These are phyloP conservation scores for Scaptomyza polygonia DNA, from an alignment of 2,888 invertebrate genomes.

Conservation along the genomic window DNA sequence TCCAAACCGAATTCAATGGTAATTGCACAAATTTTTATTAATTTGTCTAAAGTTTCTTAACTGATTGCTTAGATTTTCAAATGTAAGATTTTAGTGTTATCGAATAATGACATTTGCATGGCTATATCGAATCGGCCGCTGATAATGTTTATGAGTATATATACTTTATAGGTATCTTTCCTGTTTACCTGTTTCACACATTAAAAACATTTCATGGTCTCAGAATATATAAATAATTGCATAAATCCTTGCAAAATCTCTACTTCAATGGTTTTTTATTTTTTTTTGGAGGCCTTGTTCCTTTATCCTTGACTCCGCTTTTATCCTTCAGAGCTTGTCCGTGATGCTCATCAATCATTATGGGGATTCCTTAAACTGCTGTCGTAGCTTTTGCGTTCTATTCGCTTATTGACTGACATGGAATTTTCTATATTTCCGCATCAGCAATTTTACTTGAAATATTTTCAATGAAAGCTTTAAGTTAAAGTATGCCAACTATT, in stretches of 20 bases:
- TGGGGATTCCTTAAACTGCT: conserved; percentile 12
- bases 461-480: conserved; percentile 2
- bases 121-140: no score
- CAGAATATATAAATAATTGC: conserved; percentile 49
- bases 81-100: no score
- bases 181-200: no score
- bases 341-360: conserved; percentile 41
- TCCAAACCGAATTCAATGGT: no score
- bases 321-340: not conserved
- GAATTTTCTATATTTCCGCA: conserved; percentile 29
- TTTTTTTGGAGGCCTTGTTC: not conserved
- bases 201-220: not conserved
- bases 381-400: conserved; percentile 5
- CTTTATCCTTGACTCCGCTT: conserved; percentile 33
- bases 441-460: conserved; percentile 18
- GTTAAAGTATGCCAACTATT: not conserved
- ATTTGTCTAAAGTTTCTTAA: no score
- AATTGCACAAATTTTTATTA: no score
- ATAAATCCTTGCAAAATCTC: conserved; percentile 19
- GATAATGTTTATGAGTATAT: no score
- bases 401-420: conserved; percentile 16
- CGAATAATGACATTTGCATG: no score
- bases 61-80: no score
- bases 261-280: no score
- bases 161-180: no score